These are phyloP conservation scores for Drosophila macrospina DNA, from an alignment of 2,888 invertebrate genomes.

Conservation along the genomic window DNA sequence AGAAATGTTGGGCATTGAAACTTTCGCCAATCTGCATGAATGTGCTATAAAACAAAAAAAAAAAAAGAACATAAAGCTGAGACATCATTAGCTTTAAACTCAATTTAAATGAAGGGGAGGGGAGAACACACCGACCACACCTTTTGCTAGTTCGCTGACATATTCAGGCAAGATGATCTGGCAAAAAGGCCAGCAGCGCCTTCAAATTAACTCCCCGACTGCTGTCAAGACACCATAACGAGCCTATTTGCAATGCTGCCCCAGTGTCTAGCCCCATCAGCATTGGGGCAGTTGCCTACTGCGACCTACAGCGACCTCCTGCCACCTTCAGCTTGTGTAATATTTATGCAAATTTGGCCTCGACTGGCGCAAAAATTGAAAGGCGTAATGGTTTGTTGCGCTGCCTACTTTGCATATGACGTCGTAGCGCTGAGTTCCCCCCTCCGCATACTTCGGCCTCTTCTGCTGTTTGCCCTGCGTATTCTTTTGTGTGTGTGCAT, in stretches of 20 bases:
- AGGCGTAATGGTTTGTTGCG: conserved; percentile 73
- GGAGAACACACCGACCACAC: conserved; percentile 49
- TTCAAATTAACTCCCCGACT: conserved; percentile 55
- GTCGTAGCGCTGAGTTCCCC: conserved; percentile 29
- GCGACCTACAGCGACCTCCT: neutral
- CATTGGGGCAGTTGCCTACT: conserved; percentile 4
- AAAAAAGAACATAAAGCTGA: conserved; percentile 17
- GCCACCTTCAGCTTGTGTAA: conserved; percentile 54
- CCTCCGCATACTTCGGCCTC: neutral
- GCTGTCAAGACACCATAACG: conserved; percentile 62
- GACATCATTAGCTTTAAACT: conserved; percentile 57
- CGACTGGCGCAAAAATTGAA: conserved; percentile 66
- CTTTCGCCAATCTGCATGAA: conserved; percentile 37
- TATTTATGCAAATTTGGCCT: conserved; percentile 71
- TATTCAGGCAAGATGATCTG: conserved; percentile 57
- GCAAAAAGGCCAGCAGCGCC: conserved; percentile 34
- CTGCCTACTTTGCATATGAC: conserved; percentile 67
- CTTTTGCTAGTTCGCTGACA: conserved; percentile 60
- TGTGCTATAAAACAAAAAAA: conserved; percentile 24
- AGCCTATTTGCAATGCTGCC: conserved; percentile 76
- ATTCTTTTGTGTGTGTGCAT: conserved; percentile 56
- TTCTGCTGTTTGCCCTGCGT: neutral
- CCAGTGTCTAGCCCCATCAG: conserved; percentile 50
- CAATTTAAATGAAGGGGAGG: conserved; percentile 47
- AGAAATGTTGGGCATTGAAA: conserved; percentile 18